Evolutionary conservation across 1,140 invertebrate genomes (phyloP), one percentile per base, ranked within the genome.

Genomic region (Helicoverpa zea): DNA sequence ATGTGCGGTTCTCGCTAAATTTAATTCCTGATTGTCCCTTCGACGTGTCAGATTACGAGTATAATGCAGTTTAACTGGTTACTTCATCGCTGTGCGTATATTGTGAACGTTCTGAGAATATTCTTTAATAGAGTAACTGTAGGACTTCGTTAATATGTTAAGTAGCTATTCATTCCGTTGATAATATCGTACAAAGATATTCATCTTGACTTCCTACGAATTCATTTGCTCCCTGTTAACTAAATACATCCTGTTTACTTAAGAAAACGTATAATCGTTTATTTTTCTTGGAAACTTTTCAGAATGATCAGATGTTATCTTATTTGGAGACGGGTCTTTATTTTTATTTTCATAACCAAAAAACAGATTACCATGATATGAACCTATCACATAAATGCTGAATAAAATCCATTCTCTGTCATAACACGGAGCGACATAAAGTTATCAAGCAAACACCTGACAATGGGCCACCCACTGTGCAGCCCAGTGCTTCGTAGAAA

Each of bases 1-100:
- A 87, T 89, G 86, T 84, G 76, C 81, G 81, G 82, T 90, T 92
- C 88, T 87, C 79, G 87, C 86, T 89, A 89, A 90, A 88, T 87
- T 85, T 91, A 91, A 91, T 89, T 87, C 86, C 73, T 82, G 85
- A 87, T 86, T 87, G 75, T 66, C 77, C 86, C 81, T 83, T 87
- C 78, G 80, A 86, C 83, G 84, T 86, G 86, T 90, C 81, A 89
- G 90, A 92, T 93, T 92, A 88, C 81, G 58, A 74, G 74, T 83
- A 87, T 87, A 89, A 88, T 85, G 79, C 85, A 79, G 78, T 83
- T 72, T 72, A 84, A 84, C 80, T 81, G 79, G 82, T 83, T 86
- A 49, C 70, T 78, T 78, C 47, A 52, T n/a, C 12, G 80, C 72
- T 80, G 54, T 81, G n/a, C 52, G 61, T 47, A 82, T 63, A 80